These are phyloP conservation scores for Calyptomena viridis DNA, from an alignment of 2,113 vertebrate genomes.

Conservation along the genomic window DNA sequence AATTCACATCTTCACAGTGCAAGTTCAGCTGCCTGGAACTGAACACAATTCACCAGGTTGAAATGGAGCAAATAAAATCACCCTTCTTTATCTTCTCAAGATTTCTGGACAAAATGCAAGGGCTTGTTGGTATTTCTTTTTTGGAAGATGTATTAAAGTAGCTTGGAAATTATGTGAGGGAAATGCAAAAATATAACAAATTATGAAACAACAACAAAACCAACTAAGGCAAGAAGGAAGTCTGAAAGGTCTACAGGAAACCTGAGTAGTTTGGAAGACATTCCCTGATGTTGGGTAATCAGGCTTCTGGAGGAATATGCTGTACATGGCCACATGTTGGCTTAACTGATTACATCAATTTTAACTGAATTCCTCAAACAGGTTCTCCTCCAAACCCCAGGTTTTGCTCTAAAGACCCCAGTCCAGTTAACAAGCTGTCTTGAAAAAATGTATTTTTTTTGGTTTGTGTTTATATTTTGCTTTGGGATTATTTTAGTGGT, in stretches of 20 bases:
- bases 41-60: not conserved
- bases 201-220: not conserved
- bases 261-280: not conserved
- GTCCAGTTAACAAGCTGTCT: not conserved
- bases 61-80: not conserved
- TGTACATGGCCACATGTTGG: not conserved
- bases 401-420: not conserved
- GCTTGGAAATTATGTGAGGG: not conserved
- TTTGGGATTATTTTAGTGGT: not conserved
- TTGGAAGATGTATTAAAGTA: not conserved
- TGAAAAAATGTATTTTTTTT: not conserved
- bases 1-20: not conserved
- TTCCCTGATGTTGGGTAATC: not conserved
- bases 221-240: not conserved
- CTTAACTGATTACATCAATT: not conserved
- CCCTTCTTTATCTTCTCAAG: not conserved
- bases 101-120: not conserved
- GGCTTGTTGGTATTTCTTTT: not conserved
- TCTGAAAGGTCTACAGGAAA: not conserved
- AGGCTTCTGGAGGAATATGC: constrained; percentile 30
- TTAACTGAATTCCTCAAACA: not conserved
- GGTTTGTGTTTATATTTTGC: not conserved
- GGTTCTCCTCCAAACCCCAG: not conserved
- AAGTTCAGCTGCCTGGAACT: not conserved
- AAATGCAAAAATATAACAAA: not conserved